Evolutionary conservation across 2,113 vertebrate genomes (phyloP).

Genomic region (Ranitomeya imitator): DNA sequence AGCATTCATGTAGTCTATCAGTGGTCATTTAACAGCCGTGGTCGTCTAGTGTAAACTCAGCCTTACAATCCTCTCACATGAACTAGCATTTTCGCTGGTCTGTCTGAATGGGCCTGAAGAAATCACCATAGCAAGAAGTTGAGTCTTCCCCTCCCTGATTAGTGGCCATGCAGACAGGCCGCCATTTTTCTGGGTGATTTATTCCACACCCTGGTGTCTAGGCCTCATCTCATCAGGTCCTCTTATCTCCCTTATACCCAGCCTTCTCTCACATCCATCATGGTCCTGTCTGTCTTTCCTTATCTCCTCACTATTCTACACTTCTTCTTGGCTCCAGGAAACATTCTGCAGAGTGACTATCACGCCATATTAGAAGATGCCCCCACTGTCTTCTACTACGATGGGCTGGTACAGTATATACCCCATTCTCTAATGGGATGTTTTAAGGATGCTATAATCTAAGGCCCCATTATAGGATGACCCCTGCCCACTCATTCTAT

Average conservation of each 20-base stretch:
- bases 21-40: no score
- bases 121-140: no score
- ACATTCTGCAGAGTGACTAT: neutral
- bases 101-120: no score
- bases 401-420: neutral
- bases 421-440: neutral
- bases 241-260: neutral
- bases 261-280: neutral
- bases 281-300: neutral
- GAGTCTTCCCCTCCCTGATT: no score
- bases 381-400: no score
- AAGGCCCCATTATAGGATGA: neutral
- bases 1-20: no score
- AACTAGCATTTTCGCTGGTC: no score
- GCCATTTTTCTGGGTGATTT: neutral
- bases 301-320: neutral
- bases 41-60: no score
- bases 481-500: neutral
- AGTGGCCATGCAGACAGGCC: no score
- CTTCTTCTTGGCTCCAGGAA: neutral
- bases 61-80: no score
- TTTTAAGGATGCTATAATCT: neutral
- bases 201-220: neutral
- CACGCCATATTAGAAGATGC: no score
- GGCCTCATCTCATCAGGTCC: conserved; percentile 9